Percentiles rank a stretch among this genome's conserved stretches.
phyloP scores from a whole-genome alignment of 2,888 invertebrate species.

The Drosophila affinis region DNA sequence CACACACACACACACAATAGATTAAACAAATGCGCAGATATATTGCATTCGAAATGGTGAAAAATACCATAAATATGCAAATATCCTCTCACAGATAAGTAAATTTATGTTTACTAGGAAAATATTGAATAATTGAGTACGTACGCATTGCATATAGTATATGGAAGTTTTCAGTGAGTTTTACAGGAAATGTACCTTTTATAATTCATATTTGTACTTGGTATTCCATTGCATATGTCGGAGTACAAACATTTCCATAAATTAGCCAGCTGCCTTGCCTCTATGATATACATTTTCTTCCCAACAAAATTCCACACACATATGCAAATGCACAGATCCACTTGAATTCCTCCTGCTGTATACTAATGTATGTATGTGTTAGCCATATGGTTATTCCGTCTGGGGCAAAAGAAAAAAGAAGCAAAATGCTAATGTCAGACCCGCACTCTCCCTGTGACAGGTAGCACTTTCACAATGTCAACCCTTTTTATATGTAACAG shows the following conservation, averaged over 20 bases:
- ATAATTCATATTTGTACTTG: neutral
- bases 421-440: constrained; percentile 42
- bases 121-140: neutral
- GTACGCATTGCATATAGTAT: too few species aligned
- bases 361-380: neutral
- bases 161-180: neutral
- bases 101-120: neutral
- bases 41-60: constrained; percentile 31
- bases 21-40: constrained; percentile 40
- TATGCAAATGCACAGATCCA: constrained; percentile 26
- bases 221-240: neutral
- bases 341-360: constrained; percentile 15
- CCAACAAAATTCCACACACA: constrained; percentile 2
- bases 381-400: constrained; percentile 24
- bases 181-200: neutral
- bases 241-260: constrained; percentile 12
- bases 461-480: constrained; percentile 55
- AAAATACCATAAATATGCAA: constrained; percentile 13
- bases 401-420: neutral
- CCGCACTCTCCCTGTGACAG: constrained; percentile 38
- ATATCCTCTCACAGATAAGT: neutral
- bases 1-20: constrained; percentile 44
- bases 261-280: constrained; percentile 6
- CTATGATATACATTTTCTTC: constrained; percentile 24
- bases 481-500: constrained; percentile 61